phyloP scores from a whole-genome alignment of 2,888 invertebrate species.

The Monoplex corrugatus region DNA sequence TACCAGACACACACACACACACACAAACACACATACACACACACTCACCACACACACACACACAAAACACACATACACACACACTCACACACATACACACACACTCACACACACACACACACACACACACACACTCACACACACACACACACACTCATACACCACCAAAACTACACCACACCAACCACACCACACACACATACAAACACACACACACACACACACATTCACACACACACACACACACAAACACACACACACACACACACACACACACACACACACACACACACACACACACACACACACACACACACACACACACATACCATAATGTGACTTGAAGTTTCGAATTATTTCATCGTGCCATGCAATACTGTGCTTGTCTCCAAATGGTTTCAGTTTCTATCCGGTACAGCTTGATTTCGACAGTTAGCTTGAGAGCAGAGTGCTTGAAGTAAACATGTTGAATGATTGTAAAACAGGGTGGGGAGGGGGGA shows the following conservation, averaged over 20 bases:
- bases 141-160: neutral
- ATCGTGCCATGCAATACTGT: no score
- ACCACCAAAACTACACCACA: neutral
- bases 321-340: no score
- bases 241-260: neutral
- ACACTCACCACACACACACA: neutral
- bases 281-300: neutral
- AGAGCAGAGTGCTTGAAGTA: no score
- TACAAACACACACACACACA: neutral
- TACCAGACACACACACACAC: slow-evolving; percentile 22
- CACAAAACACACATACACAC: neutral
- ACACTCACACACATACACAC: neutral
- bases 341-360: no score
- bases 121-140: slow-evolving; percentile 7
- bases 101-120: slow-evolving; percentile 19
- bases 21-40: neutral
- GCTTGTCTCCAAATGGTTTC: no score
- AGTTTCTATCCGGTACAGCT: no score
- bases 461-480: no score
- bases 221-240: neutral
- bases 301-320: neutral
- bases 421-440: no score
- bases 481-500: no score
- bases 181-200: neutral
- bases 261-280: neutral